phyloP scores from a whole-genome alignment of 2,113 vertebrate species.

The Opisthocomus hoazin region DNA sequence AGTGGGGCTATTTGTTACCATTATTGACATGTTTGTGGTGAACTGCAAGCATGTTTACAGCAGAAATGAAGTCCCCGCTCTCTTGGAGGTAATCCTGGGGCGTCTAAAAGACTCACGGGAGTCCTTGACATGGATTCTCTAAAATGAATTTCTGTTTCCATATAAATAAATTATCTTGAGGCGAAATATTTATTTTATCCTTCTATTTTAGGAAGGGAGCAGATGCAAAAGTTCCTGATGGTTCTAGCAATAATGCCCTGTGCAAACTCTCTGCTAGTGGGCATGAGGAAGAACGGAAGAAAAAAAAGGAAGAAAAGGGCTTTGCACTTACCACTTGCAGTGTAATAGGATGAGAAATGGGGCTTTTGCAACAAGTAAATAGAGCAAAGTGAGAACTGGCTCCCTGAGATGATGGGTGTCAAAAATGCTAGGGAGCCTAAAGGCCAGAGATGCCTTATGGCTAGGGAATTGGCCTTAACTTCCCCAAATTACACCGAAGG shows the following conservation, averaged over 20 bases:
- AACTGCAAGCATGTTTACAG: background rate
- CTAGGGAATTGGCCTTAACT: background rate
- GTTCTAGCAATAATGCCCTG: background rate
- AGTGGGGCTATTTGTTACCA: conserved; percentile 34
- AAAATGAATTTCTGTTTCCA: conserved; percentile 6
- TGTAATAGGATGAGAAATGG: background rate
- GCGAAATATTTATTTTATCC: background rate
- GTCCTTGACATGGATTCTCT: conserved; percentile 8
- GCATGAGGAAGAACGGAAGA: background rate
- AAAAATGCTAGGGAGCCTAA: conserved; percentile 30
- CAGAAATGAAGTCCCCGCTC: conserved; percentile 35
- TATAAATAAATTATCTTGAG: conserved; percentile 22
- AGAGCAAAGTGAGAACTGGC: background rate
- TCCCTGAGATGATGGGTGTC: background rate
- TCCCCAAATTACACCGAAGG: background rate
- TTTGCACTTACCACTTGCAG: background rate
- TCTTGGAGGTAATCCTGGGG: conserved; percentile 24
- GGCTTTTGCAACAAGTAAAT: background rate
- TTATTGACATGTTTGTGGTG: conserved; percentile 43
- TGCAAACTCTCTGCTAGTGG: background rate
- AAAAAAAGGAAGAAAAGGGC: background rate
- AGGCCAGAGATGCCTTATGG: conserved; percentile 40
- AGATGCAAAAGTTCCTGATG: conserved; percentile 2
- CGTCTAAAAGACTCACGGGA: conserved; percentile 27
- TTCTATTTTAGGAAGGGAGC: background rate